A percentile compares a stretch with the other conserved stretches of the same genome.
Evolutionary conservation across 2,113 vertebrate genomes (phyloP).

Genomic region (Oophaga pumilio): DNA sequence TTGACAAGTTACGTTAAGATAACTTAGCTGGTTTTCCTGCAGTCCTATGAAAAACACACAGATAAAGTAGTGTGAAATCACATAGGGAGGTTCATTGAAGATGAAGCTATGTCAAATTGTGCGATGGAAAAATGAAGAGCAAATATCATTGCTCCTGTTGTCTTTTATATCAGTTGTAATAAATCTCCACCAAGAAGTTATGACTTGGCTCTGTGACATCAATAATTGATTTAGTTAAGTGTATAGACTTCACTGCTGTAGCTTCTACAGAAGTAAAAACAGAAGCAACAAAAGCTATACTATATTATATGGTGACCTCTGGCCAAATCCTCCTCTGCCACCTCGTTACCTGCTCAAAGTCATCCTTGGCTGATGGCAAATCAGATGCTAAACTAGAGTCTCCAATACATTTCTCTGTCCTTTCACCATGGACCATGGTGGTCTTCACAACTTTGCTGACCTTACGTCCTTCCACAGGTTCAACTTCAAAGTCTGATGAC

Average conservation of each 20-base stretch:
- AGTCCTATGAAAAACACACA: background rate
- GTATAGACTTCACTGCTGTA: background rate
- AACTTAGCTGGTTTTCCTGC: background rate
- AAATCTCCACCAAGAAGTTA: background rate
- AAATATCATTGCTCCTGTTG: background rate
- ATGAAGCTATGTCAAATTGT: background rate
- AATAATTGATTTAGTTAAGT: background rate
- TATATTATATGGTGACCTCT: background rate
- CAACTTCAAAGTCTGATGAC: conserved; percentile 82
- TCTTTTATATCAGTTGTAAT: background rate
- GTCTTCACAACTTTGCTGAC: conserved; percentile 96
- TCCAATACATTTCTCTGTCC: conserved; percentile 85
- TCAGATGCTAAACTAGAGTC: conserved; percentile 84
- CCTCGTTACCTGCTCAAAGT: conserved; percentile 89
- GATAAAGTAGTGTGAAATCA: background rate
- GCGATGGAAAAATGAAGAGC: background rate
- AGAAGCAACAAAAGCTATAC: background rate
- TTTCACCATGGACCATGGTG: conserved; percentile 86
- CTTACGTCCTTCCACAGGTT: conserved; percentile 88
- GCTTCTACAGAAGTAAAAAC: background rate
- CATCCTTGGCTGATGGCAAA: conserved; percentile 92
- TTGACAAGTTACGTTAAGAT: background rate
- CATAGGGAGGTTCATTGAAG: background rate
- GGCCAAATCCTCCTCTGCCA: background rate
- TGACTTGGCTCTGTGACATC: background rate